These are phyloP conservation scores for Prenolepis imparis DNA, from an alignment of 2,888 invertebrate genomes.

Conservation along the genomic window DNA sequence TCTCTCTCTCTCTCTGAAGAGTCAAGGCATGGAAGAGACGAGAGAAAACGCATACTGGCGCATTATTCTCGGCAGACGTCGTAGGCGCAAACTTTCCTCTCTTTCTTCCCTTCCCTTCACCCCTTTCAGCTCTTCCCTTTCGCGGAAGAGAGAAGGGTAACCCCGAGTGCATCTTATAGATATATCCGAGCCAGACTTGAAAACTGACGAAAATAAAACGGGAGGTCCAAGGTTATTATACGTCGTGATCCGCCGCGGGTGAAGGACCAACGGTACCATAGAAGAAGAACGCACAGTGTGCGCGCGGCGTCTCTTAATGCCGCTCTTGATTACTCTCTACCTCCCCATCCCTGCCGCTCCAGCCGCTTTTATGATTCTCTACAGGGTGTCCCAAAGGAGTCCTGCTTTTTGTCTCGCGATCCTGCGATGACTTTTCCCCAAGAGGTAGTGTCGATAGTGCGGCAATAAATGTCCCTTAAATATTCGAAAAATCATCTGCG, in stretches of 20 bases:
- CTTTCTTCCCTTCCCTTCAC: not conserved
- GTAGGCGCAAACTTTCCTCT: constrained; percentile 29
- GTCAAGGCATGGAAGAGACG: not conserved
- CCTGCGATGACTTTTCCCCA: not conserved
- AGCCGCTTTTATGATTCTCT: not conserved
- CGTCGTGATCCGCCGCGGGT: constrained; percentile 11
- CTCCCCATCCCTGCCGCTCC: not conserved
- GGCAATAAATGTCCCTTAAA: too few species aligned
- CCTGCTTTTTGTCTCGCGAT: not conserved
- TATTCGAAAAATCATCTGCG: too few species aligned
- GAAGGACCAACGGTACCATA: constrained; percentile 21
- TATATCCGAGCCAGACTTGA: constrained; percentile 18
- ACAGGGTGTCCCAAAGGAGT: constrained; percentile 3
- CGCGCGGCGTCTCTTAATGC: constrained; percentile 21
- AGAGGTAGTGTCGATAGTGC: too few species aligned
- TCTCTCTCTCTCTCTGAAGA: not conserved
- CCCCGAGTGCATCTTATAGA: constrained; percentile 17
- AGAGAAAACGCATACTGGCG: constrained; percentile 43
- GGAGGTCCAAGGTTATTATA: constrained; percentile 13
- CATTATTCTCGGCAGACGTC: constrained; percentile 41
- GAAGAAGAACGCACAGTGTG: not conserved
- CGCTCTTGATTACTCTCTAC: constrained; percentile 26
- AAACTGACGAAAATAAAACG: constrained; percentile 46
- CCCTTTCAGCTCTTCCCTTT: not conserved
- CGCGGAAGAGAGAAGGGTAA: not conserved